These are phyloP conservation scores for Euclidia mi DNA, from an alignment of 2,888 invertebrate species.

Conservation along the genomic window DNA sequence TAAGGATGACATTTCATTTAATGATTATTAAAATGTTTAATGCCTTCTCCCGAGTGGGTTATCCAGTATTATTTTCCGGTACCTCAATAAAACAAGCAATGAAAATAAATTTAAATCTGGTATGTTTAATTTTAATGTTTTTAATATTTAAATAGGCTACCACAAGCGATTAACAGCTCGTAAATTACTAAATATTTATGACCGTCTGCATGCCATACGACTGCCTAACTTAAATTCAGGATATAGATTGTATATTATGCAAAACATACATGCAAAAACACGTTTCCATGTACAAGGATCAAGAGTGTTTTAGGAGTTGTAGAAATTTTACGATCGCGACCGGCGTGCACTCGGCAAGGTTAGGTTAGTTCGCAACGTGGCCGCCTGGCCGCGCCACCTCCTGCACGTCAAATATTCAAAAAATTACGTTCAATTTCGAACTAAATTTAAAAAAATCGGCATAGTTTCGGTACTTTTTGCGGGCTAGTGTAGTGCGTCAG, in stretches of 20 bases:
- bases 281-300: slow-evolving; percentile 68
- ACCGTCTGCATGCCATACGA: slow-evolving; percentile 12
- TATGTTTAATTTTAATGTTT: slow-evolving; percentile 1
- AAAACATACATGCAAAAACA: too few relatives aligned
- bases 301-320: slow-evolving; percentile 65
- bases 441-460: slow-evolving; percentile 25
- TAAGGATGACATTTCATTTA: neutral
- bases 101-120: slow-evolving; percentile 4
- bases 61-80: neutral
- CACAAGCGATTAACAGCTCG: slow-evolving; percentile 25
- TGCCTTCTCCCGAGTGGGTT: too few relatives aligned
- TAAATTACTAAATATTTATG: slow-evolving; percentile 23
- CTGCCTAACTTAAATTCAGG: slow-evolving; percentile 13
- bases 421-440: slow-evolving; percentile 39
- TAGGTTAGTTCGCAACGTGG: slow-evolving; percentile 89
- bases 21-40: too few relatives aligned
- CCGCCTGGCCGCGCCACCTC: slow-evolving; percentile 82
- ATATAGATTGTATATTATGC: slow-evolving; percentile 9
- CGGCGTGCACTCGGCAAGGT: slow-evolving; percentile 80
- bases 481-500: slow-evolving; percentile 31
- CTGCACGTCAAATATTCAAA: slow-evolving; percentile 65
- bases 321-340: slow-evolving; percentile 71
- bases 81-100: slow-evolving; percentile 5
- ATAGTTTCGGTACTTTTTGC: neutral
- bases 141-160: slow-evolving; percentile 1